These are phyloP conservation scores for Plotosus lineatus DNA, from an alignment of 2,113 vertebrate species.

Conservation along the genomic window DNA sequence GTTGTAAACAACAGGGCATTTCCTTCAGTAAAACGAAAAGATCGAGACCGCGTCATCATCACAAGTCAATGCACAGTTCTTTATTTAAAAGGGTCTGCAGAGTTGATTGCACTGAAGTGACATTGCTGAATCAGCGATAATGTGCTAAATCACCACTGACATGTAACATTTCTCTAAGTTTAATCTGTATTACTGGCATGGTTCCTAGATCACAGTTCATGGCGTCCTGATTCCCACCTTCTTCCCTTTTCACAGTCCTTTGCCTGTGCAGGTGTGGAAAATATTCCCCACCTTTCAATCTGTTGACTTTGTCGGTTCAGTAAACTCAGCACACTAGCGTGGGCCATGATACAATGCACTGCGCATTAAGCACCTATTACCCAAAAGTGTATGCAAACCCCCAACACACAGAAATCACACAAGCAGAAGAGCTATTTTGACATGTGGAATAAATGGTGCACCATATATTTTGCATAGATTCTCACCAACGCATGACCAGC, in stretches of 20 bases:
- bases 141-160: background rate
- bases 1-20: background rate
- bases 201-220: conserved; percentile 56
- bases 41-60: conserved; percentile 11
- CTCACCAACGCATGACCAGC: conserved; percentile 65
- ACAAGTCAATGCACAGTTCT: background rate
- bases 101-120: background rate
- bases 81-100: background rate
- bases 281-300: conserved; percentile 60
- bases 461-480: conserved; percentile 67
- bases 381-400: conserved; percentile 49
- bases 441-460: conserved; percentile 68
- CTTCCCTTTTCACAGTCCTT: conserved; percentile 7
- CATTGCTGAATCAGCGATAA: background rate
- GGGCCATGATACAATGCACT: conserved; percentile 62
- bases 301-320: conserved; percentile 65
- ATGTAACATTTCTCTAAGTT: conserved; percentile 42
- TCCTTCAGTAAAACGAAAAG: conserved; percentile 1
- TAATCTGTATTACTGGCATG: conserved; percentile 49
- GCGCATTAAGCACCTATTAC: conserved; percentile 69
- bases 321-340: conserved; percentile 49
- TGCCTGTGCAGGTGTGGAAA: conserved; percentile 68
- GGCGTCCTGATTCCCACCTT: conserved; percentile 43
- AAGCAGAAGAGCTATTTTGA: conserved; percentile 68
- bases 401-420: conserved; percentile 36